These are phyloP conservation scores for Thera obeliscata DNA, from an alignment of 2,888 invertebrate species.

Conservation along the genomic window DNA sequence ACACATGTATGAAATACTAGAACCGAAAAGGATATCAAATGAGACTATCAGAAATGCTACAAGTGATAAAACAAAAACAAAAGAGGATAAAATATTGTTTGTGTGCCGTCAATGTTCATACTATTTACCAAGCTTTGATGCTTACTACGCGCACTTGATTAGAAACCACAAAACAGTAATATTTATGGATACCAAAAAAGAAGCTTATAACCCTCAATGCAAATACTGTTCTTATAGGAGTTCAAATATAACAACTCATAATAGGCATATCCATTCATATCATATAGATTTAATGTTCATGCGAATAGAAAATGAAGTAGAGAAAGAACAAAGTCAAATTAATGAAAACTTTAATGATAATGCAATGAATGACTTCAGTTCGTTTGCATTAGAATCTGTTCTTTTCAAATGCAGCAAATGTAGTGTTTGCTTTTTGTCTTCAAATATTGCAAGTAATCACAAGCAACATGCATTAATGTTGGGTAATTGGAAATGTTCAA, in stretches of 20 bases:
- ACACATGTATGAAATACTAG: constrained; percentile 64
- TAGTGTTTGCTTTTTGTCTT: constrained; percentile 63
- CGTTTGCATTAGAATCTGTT: constrained; percentile 52
- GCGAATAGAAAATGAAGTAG: constrained; percentile 25
- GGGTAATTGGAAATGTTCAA: constrained; percentile 63
- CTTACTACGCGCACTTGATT: constrained; percentile 46
- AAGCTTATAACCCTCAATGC: constrained; percentile 53
- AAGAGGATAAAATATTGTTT: constrained; percentile 29
- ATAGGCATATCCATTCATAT: constrained; percentile 43
- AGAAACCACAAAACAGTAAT: constrained; percentile 48
- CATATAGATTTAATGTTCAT: constrained; percentile 38
- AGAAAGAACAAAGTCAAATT: constrained; percentile 14
- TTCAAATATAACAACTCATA: constrained; percentile 40
- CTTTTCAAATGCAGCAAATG: constrained; percentile 67
- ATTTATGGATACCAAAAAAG: constrained; percentile 38
- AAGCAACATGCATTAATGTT: constrained; percentile 55
- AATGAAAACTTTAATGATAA: constrained; percentile 13
- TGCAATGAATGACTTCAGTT: constrained; percentile 16
- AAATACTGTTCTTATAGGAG: constrained; percentile 49
- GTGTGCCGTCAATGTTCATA: constrained; percentile 47
- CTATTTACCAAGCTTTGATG: constrained; percentile 42
- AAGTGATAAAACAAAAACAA: constrained; percentile 7
- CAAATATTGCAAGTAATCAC: constrained; percentile 56
- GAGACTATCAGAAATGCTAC: background rate
- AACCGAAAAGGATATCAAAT: constrained; percentile 42